Conservation (phyloP, 1,140 invertebrate species). For the Pachypeltis micranthus region DNA sequence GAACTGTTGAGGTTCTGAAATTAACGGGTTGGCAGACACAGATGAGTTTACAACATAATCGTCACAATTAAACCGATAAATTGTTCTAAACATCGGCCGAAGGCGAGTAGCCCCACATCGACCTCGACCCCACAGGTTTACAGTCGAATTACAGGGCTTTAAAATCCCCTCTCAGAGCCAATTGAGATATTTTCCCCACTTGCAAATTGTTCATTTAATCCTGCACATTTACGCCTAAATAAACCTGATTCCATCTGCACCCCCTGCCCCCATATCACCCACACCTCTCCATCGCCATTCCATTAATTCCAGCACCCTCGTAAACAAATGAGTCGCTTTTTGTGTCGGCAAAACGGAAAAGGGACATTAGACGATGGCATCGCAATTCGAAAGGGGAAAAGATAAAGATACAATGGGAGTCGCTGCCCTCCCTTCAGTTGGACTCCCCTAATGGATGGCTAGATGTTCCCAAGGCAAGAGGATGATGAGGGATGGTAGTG, state of each 20-base stretch:
- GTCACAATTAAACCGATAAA: too few relatives aligned
- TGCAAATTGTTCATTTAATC: background rate
- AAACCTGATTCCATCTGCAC: background rate
- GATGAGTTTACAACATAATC: too few relatives aligned
- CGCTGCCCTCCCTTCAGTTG: too few relatives aligned
- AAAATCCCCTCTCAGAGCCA: too few relatives aligned
- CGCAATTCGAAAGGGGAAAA: background rate
- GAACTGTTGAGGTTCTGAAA: too few relatives aligned
- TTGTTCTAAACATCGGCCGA: too few relatives aligned
- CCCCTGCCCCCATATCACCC: background rate
- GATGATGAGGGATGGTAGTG: background rate
- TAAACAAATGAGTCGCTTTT: slow-evolving; percentile 2
- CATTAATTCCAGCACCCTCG: too few relatives aligned
- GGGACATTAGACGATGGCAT: slow-evolving; percentile 3
- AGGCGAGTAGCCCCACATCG: too few relatives aligned
- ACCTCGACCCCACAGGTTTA: too few relatives aligned
- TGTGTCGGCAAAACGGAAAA: background rate
- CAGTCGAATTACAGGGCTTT: too few relatives aligned
- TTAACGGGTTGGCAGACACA: too few relatives aligned
- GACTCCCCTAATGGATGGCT: background rate
- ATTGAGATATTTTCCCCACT: background rate
- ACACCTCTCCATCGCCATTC: background rate
- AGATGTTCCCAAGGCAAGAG: background rate
- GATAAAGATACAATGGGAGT: too few relatives aligned
- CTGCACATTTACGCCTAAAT: background rate